These are phyloP conservation scores for Embiotoca jacksoni DNA, from an alignment of 2,113 vertebrate species.

Conservation along the genomic window DNA sequence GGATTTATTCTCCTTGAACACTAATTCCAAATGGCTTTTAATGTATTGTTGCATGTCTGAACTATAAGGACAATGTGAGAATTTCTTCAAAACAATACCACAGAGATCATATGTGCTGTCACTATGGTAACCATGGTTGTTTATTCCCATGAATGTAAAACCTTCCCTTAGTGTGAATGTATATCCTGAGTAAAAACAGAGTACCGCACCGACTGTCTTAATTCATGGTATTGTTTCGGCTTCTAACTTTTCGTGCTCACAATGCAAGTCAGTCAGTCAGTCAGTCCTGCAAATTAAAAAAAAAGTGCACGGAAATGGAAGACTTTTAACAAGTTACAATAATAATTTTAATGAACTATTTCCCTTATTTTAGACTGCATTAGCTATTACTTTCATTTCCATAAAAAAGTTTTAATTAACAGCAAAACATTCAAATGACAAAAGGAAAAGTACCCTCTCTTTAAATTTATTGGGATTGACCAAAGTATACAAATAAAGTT, in stretches of 20 bases:
- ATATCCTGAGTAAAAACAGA: background rate
- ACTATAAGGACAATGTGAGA: too few species aligned
- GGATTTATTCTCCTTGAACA: background rate
- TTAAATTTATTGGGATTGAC: background rate
- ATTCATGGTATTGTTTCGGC: background rate
- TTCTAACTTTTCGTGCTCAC: background rate
- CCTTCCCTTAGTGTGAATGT: background rate
- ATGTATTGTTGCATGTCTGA: background rate
- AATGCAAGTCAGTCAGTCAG: too few species aligned
- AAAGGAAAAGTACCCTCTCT: background rate
- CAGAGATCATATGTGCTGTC: too few species aligned
- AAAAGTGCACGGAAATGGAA: too few species aligned
- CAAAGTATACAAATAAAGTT: conserved; percentile 1
- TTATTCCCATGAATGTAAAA: background rate
- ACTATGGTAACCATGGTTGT: too few species aligned
- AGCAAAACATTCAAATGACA: background rate
- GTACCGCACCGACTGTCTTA: background rate
- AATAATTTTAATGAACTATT: background rate
- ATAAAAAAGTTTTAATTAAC: too few species aligned
- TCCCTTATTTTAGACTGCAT: background rate
- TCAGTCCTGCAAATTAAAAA: too few species aligned
- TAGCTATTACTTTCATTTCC: background rate
- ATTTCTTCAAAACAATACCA: too few species aligned
- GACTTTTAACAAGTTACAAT: background rate
- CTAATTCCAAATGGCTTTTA: background rate